Base-by-base conservation (phyloP, 2,888 invertebrate genomes). In the Polia nebulosa region DNA sequence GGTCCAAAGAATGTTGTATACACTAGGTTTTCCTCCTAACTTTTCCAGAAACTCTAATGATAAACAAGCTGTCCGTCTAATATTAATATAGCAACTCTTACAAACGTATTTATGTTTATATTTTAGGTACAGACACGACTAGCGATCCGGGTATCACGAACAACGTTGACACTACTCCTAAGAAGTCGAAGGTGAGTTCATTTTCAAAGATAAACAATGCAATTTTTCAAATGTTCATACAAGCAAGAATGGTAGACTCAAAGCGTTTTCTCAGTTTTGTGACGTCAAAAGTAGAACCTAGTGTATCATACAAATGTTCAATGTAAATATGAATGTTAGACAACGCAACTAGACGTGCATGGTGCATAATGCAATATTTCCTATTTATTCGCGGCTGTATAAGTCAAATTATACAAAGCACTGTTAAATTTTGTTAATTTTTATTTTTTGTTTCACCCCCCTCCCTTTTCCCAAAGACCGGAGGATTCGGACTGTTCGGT, bases 161-260 rank as follows among this genome's bases (percentile, higher is more conserved):
- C 86, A 96, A 95, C 78, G 89, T 92, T 13, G 96, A 96, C 29
- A 94, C 94, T 15, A 94, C 96, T 7, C 96, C 96, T 32, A 96
- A 95, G 86, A 95, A 93, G 78, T 89, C 93, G 4, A 95, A 94
- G 93, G 96, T 96, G 81, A 89, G 89, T 85, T 25, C 25, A n/a
- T 41, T 41, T 36, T n/a, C 25, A 32, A 11, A 25, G 27, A 25
- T 17, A 55, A 51, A 73, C n/a, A 65, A 60, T 41, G 59, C 55
- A 44, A 76, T 71, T 36, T 57, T 32, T 76, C 39, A 57, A 61
- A 72, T 75, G 81, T 85, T 82, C 78, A 73, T 81, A 83, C 66
- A 64, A 63, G 85, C 88, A 82, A 88, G 92, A 91, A 92, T 91
- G 91, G 92, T 94, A 93, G 91, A 82, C 58, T 81, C 76, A 58